Evolutionary conservation across 2,888 invertebrate genomes (phyloP), one percentile per base, ranked within the genome.

Genomic region (Spisula solida): DNA sequence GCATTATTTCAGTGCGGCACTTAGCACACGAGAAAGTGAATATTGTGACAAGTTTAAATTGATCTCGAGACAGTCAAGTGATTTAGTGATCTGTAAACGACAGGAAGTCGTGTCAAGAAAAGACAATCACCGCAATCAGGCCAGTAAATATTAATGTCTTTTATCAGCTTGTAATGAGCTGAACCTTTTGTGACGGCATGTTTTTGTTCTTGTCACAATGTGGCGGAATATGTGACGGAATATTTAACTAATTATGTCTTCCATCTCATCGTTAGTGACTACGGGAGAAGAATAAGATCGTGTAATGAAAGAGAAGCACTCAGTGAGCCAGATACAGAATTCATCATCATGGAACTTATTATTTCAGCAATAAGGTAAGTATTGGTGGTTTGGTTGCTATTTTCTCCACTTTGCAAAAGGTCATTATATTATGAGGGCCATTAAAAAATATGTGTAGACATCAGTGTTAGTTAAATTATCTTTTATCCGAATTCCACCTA

Each of bases 1-100:
- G 20, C 48, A 48, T 51, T 41, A 48, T 51, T 80, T 25, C 85
- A 85, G 25, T 47, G 29, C 25, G 75, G 56, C 79, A 85, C 70
- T 85, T 70, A 79, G 31, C 70, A 51, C 85, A 85, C 85, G 56
- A 56, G 85, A 85, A 79, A 79, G 79, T 79, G 79, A 41, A 56
- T 79, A 85, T 79, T 79, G 85, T 86, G 86, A 70, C 89, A 86
- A 82, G 80, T 82, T 82, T 89, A 84, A 89, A 89, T 89, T 89
- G 87, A 87, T 85, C 89, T 66, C 82, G 83, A 85, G 82, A 87
- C 85, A 85, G 84, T 78, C 56, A 87, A 48, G 87, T 87, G 89
- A 89, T 87, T 81, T 84, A 87, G 70, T 70, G 86, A 48, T 80
- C 83, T 86, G 86, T 75, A 82, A 89, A 89, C 86, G 89, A 89